Conservation (phyloP, 2,113 vertebrate species). For the Sinocyclocheilus rhinocerous region DNA sequence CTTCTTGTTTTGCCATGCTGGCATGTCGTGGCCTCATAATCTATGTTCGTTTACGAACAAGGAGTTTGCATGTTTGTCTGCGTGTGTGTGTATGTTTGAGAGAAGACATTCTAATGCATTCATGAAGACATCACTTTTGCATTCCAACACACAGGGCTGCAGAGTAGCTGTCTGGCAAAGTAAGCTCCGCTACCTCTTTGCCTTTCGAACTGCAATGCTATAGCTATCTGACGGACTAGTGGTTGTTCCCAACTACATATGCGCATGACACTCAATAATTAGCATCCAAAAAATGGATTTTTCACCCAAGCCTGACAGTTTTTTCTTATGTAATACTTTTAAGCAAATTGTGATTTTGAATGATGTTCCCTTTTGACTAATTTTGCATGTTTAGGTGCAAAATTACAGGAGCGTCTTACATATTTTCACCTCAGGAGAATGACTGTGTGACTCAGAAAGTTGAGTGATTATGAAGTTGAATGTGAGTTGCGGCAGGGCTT, state of each 20-base stretch:
- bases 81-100: conserved; percentile 2
- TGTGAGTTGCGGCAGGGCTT: conserved; percentile 28
- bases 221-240: conserved; percentile 9
- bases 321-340: conserved; percentile 4
- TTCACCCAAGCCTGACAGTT: not conserved
- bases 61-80: conserved; percentile 19
- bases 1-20: conserved; percentile 52
- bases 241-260: conserved; percentile 1
- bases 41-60: not conserved
- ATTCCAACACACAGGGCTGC: conserved; percentile 55
- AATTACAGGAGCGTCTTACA: not conserved
- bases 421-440: not conserved
- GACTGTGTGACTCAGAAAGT: conserved; percentile 24
- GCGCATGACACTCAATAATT: conserved; percentile 22
- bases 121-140: conserved; percentile 48
- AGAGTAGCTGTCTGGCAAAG: conserved; percentile 47
- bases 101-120: conserved; percentile 16
- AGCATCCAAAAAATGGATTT: not conserved
- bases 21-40: conserved; percentile 37
- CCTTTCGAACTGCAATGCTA: conserved; percentile 19
- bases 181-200: conserved; percentile 18
- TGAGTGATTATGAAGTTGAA: conserved; percentile 39
- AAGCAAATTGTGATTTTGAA: not conserved
- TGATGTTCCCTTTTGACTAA: not conserved
- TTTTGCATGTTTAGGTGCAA: not conserved